phyloP scores from a whole-genome alignment of 2,888 invertebrate genomes.

The Salticus scenicus region DNA sequence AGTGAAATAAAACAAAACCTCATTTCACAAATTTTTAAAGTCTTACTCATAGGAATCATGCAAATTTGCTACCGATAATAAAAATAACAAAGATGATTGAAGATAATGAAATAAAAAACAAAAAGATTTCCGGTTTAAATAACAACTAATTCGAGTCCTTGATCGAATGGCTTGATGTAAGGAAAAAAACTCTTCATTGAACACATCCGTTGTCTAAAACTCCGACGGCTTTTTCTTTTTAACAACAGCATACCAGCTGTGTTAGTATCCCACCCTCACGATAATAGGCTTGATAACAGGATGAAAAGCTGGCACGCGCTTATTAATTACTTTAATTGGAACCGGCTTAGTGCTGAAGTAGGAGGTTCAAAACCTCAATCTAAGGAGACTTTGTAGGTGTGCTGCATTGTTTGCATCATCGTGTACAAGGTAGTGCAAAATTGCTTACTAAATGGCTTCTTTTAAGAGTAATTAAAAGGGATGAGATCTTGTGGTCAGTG shows the following conservation, averaged over 20 bases:
- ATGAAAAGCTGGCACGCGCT: conserved; percentile 32
- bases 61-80: too few species aligned
- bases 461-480: too few species aligned
- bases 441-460: too few species aligned
- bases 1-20: too few species aligned
- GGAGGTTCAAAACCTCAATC: conserved; percentile 29
- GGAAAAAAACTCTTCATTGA: background rate
- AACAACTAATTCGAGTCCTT: background rate
- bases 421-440: too few species aligned
- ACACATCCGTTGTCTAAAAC: conserved; percentile 16
- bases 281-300: conserved; percentile 3
- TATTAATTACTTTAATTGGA: conserved; percentile 53
- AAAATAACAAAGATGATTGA: too few species aligned
- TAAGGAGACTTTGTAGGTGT: too few species aligned
- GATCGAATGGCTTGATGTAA: conserved; percentile 2
- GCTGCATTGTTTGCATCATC: too few species aligned
- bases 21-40: too few species aligned
- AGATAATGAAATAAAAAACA: background rate
- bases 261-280: conserved; percentile 24
- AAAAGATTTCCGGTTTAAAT: background rate
- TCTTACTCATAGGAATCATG: too few species aligned
- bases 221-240: background rate
- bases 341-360: background rate
- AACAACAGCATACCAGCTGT: conserved; percentile 25
- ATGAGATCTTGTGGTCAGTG: too few species aligned